Evolutionary conservation across 2,113 vertebrate species (phyloP).

Genomic region (Pomatostomus ruficeps): DNA sequence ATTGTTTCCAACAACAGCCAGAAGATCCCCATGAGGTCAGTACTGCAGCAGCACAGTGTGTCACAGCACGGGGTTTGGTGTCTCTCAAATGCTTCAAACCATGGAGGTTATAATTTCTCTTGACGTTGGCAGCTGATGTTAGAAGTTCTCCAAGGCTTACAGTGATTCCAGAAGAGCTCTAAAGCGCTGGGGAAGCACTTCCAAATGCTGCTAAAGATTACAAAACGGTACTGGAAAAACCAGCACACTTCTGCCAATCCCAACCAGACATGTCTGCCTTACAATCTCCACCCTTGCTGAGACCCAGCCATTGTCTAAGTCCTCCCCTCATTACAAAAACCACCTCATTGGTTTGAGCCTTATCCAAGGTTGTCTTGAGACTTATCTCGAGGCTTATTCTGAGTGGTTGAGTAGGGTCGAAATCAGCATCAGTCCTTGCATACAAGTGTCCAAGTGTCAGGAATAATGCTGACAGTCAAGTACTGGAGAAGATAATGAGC

Average conservation of each 20-base stretch:
- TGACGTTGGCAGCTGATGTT: neutral
- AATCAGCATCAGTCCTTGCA: neutral
- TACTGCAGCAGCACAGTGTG: fast-evolving
- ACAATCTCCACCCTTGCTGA: neutral
- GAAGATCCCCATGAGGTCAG: fast-evolving
- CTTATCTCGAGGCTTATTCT: neutral
- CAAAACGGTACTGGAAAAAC: neutral
- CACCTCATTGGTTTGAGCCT: neutral
- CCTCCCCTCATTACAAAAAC: neutral
- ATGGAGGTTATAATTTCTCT: neutral
- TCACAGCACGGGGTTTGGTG: neutral
- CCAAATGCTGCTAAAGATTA: neutral
- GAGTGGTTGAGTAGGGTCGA: fast-evolving
- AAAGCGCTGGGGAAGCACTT: neutral
- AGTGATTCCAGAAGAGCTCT: neutral
- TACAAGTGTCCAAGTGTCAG: neutral
- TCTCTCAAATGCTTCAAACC: neutral
- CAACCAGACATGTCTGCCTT: neutral
- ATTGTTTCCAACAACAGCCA: neutral
- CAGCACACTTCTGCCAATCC: neutral
- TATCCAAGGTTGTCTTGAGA: neutral
- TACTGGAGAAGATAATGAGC: neutral
- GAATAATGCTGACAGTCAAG: neutral
- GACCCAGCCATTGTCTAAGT: neutral
- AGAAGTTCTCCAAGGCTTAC: neutral